Percentiles rank a stretch among this genome's conserved stretches.
phyloP scores from a whole-genome alignment of 2,113 vertebrate species.

The Phrynosoma blainvillii region DNA sequence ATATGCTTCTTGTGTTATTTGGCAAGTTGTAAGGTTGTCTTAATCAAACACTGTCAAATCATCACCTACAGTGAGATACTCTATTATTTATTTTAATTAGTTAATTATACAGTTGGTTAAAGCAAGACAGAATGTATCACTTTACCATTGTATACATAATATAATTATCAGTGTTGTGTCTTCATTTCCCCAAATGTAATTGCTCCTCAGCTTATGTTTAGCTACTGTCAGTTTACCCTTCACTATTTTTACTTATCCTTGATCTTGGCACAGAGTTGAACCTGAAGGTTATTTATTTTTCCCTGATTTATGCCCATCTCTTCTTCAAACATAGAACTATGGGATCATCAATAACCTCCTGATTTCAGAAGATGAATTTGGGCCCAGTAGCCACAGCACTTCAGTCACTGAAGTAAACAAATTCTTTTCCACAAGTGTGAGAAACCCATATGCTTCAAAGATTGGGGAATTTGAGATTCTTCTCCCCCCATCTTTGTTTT shows the following conservation, averaged over 20 bases:
- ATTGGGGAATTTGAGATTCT: too few species aligned
- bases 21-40: not conserved
- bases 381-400: not conserved
- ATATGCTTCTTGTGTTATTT: not conserved
- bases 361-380: not conserved
- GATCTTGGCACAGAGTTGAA: not conserved
- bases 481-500: too few species aligned
- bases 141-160: slow-evolving; percentile 12
- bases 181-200: slow-evolving; percentile 19
- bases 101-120: slow-evolving; percentile 14
- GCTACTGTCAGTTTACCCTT: not conserved
- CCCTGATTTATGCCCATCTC: not conserved
- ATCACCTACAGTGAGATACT: slow-evolving; percentile 6
- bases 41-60: slow-evolving; percentile 21
- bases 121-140: not conserved
- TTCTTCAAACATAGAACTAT: not conserved
- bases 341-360: not conserved
- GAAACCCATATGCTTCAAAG: too few species aligned
- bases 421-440: not conserved
- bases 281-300: not conserved
- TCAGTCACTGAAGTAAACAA: not conserved
- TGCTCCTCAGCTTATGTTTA: not conserved
- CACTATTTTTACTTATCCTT: not conserved
- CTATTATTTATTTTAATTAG: slow-evolving; percentile 26
- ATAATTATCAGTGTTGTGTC: not conserved